Base-by-base conservation (phyloP, 1,140 invertebrate genomes). In the Euura lappo region DNA sequence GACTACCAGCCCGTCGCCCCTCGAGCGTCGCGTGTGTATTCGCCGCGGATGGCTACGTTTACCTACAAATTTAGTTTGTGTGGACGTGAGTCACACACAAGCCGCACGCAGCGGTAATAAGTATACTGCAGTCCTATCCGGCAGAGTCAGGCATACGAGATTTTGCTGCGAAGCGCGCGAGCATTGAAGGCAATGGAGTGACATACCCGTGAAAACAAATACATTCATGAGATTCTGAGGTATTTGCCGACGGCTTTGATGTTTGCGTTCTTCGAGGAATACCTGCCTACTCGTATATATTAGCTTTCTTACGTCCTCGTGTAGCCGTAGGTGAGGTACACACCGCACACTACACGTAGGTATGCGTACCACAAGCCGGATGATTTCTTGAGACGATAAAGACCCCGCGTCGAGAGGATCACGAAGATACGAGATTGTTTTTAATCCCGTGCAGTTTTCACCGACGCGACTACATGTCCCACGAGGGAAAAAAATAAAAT, bases 21-120 rank as follows among this genome's bases (percentile, higher is more conserved):
- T 42, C 43, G 69, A n/a, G 45, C n/a, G 45, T 45, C 44, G 8
- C 44, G 44, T 8, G 69, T 46, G 69, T 44, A 47, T 45, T n/a
- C 44, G 69, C 3, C 44, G 45, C 46, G 0, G 11, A 46, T 70
- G 45, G 11, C 11, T 45, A 10, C 45, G 11, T 7, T 11, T 47
- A 45, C 51, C 47, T 68, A 43, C 72, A 13, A 45, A 65, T 47
- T 28, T 28, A 28, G 28, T 28, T 28, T 28, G 28, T 28, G 28
- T 28, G 28, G 28, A 6, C 71, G 71, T 65, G 71, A 67, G 43
- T 68, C 71, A 65, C 13, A 72, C 7, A 67, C 13, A 42, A 65
- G 44, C 11, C 51, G n/a, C 6, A 28, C 28, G 28, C 28, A 28
- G 28, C 28, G 28, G 28, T 28, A 28, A 28, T 28, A 28, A 28